These are phyloP conservation scores for Rhinichthys klamathensis DNA, from an alignment of 2,113 vertebrate genomes.

Conservation along the genomic window DNA sequence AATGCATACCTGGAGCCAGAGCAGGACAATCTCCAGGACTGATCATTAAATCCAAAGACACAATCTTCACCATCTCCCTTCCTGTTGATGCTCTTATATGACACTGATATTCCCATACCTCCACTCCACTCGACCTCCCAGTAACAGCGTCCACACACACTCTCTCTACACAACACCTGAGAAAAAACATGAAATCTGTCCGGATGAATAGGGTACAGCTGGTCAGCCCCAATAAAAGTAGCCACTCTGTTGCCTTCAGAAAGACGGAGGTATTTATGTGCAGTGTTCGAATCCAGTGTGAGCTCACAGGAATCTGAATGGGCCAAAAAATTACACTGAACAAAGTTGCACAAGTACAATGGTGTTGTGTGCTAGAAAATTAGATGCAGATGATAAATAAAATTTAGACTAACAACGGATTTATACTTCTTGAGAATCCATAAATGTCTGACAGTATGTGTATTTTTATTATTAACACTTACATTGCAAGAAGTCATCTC, in stretches of 20 bases:
- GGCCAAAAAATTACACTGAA: background rate
- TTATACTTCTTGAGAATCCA: background rate
- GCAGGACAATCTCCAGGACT: too few species aligned
- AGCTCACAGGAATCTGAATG: background rate
- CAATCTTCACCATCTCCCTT: too few species aligned
- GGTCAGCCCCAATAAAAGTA: background rate
- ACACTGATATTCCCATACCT: too few species aligned
- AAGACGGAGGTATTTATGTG: background rate
- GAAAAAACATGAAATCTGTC: too few species aligned
- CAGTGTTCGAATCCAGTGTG: background rate
- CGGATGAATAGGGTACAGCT: too few species aligned
- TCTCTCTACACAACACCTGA: too few species aligned
- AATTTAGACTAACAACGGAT: background rate
- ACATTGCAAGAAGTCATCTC: slow-evolving; percentile 1
- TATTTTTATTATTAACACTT: background rate
- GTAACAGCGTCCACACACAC: too few species aligned
- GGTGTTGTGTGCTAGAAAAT: background rate
- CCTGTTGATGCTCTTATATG: too few species aligned
- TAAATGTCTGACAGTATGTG: background rate
- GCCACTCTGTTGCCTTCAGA: background rate
- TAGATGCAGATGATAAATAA: background rate
- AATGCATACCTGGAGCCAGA: rapidly evolving
- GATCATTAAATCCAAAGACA: too few species aligned
- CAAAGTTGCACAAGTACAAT: too few species aligned
- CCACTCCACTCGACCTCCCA: too few species aligned